phyloP scores from a whole-genome alignment of 2,888 invertebrate species.

The Drosophila stalkeri region DNA sequence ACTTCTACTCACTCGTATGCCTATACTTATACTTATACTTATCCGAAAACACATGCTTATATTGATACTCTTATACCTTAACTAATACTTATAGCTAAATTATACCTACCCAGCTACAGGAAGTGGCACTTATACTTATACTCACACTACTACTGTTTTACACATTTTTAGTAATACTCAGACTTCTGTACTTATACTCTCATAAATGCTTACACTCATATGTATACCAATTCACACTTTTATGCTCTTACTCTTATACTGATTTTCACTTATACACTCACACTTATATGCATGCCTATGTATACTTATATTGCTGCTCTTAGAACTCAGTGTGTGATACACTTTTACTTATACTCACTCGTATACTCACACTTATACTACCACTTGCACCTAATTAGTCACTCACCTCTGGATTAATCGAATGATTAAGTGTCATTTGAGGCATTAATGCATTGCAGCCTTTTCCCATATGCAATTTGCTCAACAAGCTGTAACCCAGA shows the following conservation, averaged over 20 bases:
- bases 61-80: neutral
- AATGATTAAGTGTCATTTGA: conserved; percentile 12
- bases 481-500: conserved; percentile 22
- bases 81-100: no score
- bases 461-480: conserved; percentile 29
- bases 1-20: no score
- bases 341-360: neutral
- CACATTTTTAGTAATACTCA: neutral
- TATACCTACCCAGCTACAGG: neutral
- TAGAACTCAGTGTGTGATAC: no score
- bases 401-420: neutral
- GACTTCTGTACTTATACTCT: neutral
- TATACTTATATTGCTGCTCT: no score
- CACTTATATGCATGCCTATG: no score
- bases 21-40: no score
- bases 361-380: neutral
- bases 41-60: neutral
- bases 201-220: neutral
- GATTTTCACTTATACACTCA: no score
- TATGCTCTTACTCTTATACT: no score
- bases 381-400: neutral
- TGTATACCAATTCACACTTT: neutral
- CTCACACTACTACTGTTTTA: neutral
- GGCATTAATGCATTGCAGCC: neutral
- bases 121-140: neutral